phyloP scores from a whole-genome alignment of 2,888 invertebrate species.

The Abrostola triplasia region DNA sequence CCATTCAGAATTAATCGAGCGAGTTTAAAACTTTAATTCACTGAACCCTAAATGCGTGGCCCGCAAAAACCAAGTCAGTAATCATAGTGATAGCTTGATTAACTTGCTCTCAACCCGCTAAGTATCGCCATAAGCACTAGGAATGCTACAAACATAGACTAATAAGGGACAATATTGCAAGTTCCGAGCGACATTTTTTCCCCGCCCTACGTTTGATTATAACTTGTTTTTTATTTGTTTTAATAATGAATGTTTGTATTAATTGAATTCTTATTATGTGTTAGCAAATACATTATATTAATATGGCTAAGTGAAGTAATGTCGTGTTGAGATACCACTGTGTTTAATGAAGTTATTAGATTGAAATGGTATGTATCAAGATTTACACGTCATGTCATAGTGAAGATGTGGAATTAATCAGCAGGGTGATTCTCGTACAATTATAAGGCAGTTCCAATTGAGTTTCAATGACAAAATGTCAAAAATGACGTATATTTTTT shows the following conservation, averaged over 20 bases:
- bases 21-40: not conserved
- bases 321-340: slow-evolving; percentile 6
- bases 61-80: slow-evolving; percentile 2
- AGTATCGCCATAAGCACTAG: slow-evolving; percentile 36
- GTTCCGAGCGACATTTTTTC: slow-evolving; percentile 37
- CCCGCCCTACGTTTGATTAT: slow-evolving; percentile 33
- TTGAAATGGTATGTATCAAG: slow-evolving; percentile 11
- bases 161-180: slow-evolving; percentile 57
- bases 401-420: not conserved
- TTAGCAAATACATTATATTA: slow-evolving; percentile 45
- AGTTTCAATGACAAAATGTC: no score
- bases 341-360: slow-evolving; percentile 35
- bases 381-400: not conserved
- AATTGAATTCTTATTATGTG: slow-evolving; percentile 44
- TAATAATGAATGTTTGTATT: slow-evolving; percentile 45
- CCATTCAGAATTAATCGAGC: not conserved
- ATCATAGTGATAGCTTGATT: slow-evolving; percentile 48
- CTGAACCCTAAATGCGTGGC: not conserved
- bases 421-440: no score
- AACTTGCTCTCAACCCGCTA: slow-evolving; percentile 34
- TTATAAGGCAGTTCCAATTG: no score
- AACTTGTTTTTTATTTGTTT: slow-evolving; percentile 48
- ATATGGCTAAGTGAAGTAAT: slow-evolving; percentile 30
- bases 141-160: slow-evolving; percentile 44
- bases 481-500: no score